These are phyloP conservation scores for Percina caprodes DNA, from an alignment of 2,113 vertebrate species.

Conservation along the genomic window DNA sequence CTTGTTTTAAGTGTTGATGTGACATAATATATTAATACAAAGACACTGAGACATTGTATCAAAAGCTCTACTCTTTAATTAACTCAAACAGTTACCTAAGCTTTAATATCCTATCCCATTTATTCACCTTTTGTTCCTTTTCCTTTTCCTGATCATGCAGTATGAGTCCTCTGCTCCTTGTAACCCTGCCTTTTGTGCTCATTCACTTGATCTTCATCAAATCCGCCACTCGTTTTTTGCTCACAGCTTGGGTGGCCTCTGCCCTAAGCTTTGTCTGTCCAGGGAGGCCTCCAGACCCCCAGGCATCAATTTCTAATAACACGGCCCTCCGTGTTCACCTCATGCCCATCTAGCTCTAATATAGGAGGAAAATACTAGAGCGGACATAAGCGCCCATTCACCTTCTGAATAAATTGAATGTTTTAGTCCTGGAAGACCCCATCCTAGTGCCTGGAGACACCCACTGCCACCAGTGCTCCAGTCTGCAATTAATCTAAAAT, in stretches of 20 bases:
- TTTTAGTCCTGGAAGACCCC: slow-evolving; percentile 30
- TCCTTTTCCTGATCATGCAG: neutral
- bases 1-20: neutral
- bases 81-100: neutral
- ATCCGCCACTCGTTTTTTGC: slow-evolving; percentile 18
- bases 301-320: slow-evolving; percentile 65
- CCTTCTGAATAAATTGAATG: slow-evolving; percentile 48
- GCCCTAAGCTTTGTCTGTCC: slow-evolving; percentile 41
- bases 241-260: slow-evolving; percentile 36
- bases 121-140: neutral
- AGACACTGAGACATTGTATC: neutral
- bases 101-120: neutral
- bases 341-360: slow-evolving; percentile 42
- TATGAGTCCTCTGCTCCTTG: slow-evolving; percentile 11
- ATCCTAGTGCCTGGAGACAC: slow-evolving; percentile 34
- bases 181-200: neutral
- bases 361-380: slow-evolving; percentile 43
- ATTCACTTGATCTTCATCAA: slow-evolving; percentile 46
- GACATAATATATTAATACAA: neutral
- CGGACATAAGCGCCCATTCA: slow-evolving; percentile 42
- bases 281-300: slow-evolving; percentile 40
- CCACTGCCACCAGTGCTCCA: slow-evolving; percentile 42
- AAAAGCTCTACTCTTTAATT: neutral
- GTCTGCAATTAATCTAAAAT: slow-evolving; percentile 69
- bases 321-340: slow-evolving; percentile 35